Percentiles rank a stretch among this genome's conserved stretches.
Conservation (phyloP, 2,113 vertebrate genomes). For the Platichthys flesus region DNA sequence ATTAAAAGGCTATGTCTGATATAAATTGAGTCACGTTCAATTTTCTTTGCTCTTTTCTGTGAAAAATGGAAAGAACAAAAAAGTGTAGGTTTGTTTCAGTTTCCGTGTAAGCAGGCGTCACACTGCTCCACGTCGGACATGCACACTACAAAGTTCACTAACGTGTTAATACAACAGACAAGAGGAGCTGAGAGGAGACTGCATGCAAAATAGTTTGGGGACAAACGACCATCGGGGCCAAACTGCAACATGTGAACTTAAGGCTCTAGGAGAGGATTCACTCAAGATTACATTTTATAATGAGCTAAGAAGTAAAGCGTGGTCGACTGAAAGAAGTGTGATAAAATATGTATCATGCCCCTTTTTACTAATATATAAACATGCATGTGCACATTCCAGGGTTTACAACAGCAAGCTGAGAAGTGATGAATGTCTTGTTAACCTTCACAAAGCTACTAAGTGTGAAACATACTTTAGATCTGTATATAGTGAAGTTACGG, state of each 20-base stretch:
- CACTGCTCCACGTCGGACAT: slow-evolving; percentile 65
- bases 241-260: slow-evolving; percentile 22
- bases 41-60: slow-evolving; percentile 98
- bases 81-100: slow-evolving; percentile 69
- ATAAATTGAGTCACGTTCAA: slow-evolving; percentile 99
- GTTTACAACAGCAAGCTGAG: slow-evolving; percentile 65
- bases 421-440: slow-evolving; percentile 22
- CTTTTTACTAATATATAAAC: slow-evolving; percentile 33
- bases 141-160: slow-evolving; percentile 51
- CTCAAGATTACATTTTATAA: slow-evolving; percentile 18
- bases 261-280: background rate
- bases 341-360: slow-evolving; percentile 55
- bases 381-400: slow-evolving; percentile 71
- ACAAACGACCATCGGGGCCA: slow-evolving; percentile 8
- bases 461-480: slow-evolving; percentile 14
- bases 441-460: background rate
- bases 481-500: background rate
- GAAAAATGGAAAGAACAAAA: slow-evolving; percentile 84
- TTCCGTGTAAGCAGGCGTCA: slow-evolving; percentile 62
- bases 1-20: slow-evolving; percentile 99
- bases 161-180: slow-evolving; percentile 53
- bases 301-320: slow-evolving; percentile 41
- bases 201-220: slow-evolving; percentile 61
- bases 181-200: slow-evolving; percentile 43
- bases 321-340: slow-evolving; percentile 65